These are phyloP conservation scores for Crenuchus spilurus DNA, from an alignment of 2,797 vertebrate species.

Conservation along the genomic window DNA sequence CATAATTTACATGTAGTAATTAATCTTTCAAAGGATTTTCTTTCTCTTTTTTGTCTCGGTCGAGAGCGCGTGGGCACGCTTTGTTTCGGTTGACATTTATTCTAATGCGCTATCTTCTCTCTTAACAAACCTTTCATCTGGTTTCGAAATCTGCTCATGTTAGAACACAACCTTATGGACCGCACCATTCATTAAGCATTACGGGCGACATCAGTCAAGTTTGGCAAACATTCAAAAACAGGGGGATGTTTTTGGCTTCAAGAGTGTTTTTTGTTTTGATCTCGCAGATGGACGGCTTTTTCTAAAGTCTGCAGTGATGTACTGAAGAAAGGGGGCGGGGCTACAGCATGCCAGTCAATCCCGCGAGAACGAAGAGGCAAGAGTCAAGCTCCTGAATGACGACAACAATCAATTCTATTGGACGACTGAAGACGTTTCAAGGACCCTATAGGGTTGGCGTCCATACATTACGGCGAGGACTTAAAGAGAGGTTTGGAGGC, in stretches of 20 bases:
- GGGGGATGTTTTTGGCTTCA: conserved; percentile 1
- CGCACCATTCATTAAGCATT: conserved; percentile 41
- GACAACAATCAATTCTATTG: conserved; percentile 42
- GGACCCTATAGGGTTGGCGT: conserved; percentile 37
- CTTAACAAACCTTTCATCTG: conserved; percentile 89
- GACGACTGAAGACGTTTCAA: conserved; percentile 48
- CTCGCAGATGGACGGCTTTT: conserved; percentile 95
- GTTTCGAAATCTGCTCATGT: conserved; percentile 85
- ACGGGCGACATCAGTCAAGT: conserved; percentile 39
- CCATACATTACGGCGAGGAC: conserved; percentile 45
- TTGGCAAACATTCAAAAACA: conserved; percentile 41
- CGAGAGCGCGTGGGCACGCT: conserved; percentile 85
- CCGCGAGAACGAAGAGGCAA: conserved; percentile 63
- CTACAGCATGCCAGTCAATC: conserved; percentile 65
- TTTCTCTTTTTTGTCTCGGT: conserved; percentile 76
- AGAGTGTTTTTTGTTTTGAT: conserved; percentile 56
- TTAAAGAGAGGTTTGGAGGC: conserved; percentile 37
- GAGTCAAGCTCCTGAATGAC: conserved; percentile 47
- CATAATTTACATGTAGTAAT: conserved; percentile 99
- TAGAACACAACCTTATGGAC: conserved; percentile 81
- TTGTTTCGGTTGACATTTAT: conserved; percentile 92
- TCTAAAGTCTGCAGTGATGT: conserved; percentile 94
- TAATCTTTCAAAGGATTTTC: conserved; percentile 99
- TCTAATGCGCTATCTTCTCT: conserved; percentile 87
- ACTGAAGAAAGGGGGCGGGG: conserved; percentile 75